These are phyloP conservation scores for Leptestheria dahalacensis DNA, from an alignment of 1,140 invertebrate species.

Conservation along the genomic window DNA sequence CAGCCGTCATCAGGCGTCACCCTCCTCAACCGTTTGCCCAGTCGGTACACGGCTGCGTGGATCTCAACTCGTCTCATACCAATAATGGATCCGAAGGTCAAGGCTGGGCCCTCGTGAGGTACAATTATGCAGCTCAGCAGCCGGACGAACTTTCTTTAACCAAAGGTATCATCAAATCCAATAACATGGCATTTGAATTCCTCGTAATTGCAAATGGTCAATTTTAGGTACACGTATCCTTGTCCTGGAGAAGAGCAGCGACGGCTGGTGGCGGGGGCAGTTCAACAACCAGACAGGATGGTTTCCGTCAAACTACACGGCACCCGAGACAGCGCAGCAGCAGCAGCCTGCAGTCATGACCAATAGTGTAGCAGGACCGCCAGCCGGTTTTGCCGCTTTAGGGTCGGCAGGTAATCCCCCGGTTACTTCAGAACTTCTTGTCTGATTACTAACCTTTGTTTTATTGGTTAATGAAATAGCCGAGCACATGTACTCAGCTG, in stretches of 20 bases:
- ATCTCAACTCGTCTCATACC: conserved; percentile 6
- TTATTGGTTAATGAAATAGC: conserved; percentile 25
- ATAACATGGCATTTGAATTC: neutral
- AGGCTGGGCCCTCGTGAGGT: conserved; percentile 85
- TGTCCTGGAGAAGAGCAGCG: conserved; percentile 95
- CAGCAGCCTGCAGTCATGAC: conserved; percentile 1
- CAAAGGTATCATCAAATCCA: conserved; percentile 26
- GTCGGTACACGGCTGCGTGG: neutral
- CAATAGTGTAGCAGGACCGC: neutral
- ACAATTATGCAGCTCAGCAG: conserved; percentile 94
- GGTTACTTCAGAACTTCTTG: too few species aligned
- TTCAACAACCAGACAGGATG: conserved; percentile 59
- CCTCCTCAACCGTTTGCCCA: conserved; percentile 19
- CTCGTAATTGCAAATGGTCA: neutral
- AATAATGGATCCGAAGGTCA: conserved; percentile 48
- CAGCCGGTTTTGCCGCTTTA: neutral
- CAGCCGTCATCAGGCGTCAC: conserved; percentile 18
- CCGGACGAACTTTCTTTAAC: conserved; percentile 86
- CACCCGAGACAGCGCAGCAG: conserved; percentile 48
- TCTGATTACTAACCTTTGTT: conserved; percentile 16
- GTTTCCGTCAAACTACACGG: conserved; percentile 97
- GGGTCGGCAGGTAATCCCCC: neutral
- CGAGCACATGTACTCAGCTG: conserved; percentile 80
- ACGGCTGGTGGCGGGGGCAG: conserved; percentile 98
- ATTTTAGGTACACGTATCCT: conserved; percentile 55